A percentile compares a stretch with the other conserved stretches of the same genome.
Conservation (phyloP, 2,113 vertebrate genomes). For the Salminus brasiliensis region DNA sequence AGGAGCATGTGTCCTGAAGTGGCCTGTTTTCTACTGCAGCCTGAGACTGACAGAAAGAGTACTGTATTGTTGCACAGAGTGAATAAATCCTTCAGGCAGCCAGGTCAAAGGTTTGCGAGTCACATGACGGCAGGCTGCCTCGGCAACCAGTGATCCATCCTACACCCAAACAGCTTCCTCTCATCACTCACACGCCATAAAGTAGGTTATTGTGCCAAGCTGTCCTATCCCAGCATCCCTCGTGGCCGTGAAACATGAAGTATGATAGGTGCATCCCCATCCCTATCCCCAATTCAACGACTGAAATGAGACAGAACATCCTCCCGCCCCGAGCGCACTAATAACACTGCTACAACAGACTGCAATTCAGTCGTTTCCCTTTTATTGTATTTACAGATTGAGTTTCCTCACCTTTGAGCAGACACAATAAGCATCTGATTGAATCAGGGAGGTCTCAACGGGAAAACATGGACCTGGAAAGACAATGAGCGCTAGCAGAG, state of each 20-base stretch:
- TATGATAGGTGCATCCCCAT: slow-evolving; percentile 25
- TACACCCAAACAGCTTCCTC: slow-evolving; percentile 58
- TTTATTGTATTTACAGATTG: slow-evolving; percentile 34
- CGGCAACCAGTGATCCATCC: slow-evolving; percentile 72
- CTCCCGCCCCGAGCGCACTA: slow-evolving; percentile 10
- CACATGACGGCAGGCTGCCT: slow-evolving; percentile 63
- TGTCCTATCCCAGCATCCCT: slow-evolving; percentile 35
- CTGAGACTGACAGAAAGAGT: slow-evolving; percentile 26
- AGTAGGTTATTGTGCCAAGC: slow-evolving; percentile 50
- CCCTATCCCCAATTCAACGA: slow-evolving; percentile 1
- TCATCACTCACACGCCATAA: slow-evolving; percentile 50
- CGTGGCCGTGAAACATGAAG: slow-evolving; percentile 30
- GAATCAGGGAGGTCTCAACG: slow-evolving; percentile 27
- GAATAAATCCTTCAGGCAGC: slow-evolving; percentile 67
- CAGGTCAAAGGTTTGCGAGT: slow-evolving; percentile 68
- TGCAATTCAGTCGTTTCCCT: slow-evolving; percentile 14
- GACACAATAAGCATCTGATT: slow-evolving; percentile 35
- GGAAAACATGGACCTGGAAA: background rate
- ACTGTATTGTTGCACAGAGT: slow-evolving; percentile 60
- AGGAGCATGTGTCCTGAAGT: slow-evolving; percentile 14
- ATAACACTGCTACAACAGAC: slow-evolving; percentile 14
- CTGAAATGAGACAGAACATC: slow-evolving; percentile 5
- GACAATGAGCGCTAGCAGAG: background rate
- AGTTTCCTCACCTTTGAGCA: slow-evolving; percentile 27
- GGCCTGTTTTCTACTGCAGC: slow-evolving; percentile 8